Percentiles rank a stretch among this genome's conserved stretches.
These are phyloP conservation scores for Apteryx mantelli DNA, from an alignment of 2,113 vertebrate genomes.

Conservation along the genomic window DNA sequence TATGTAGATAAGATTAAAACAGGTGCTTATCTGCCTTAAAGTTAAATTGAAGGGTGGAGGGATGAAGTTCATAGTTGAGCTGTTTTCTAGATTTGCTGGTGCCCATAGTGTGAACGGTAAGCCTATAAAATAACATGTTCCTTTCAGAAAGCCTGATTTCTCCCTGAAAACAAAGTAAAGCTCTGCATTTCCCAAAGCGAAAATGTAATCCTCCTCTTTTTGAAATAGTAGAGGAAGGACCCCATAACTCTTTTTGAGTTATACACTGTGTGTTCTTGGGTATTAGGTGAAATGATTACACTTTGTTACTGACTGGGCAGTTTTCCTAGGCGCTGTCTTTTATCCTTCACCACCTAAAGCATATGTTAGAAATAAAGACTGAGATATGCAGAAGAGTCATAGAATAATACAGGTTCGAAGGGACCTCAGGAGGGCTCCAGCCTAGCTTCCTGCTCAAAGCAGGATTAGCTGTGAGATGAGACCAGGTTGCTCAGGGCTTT, in stretches of 20 bases:
- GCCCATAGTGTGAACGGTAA: neutral
- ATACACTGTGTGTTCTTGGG: rapidly evolving
- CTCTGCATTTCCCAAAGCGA: neutral
- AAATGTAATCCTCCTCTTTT: neutral
- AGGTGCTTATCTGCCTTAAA: neutral
- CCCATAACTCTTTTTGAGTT: neutral
- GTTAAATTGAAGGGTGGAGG: neutral
- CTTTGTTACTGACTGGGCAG: neutral
- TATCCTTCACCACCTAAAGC: neutral
- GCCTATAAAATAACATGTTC: neutral
- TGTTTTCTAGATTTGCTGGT: neutral
- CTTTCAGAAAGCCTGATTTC: neutral
- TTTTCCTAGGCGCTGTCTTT: neutral
- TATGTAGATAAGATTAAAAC: neutral
- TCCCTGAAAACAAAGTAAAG: neutral
- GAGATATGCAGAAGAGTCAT: no score
- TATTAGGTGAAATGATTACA: neutral
- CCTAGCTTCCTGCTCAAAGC: no score
- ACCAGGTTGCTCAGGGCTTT: no score
- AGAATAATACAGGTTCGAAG: no score
- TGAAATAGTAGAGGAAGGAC: neutral
- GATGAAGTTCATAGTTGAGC: neutral
- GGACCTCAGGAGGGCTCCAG: no score
- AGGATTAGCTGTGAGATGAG: no score
- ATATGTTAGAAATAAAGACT: neutral